A percentile compares a stretch with the other conserved stretches of the same genome.
Conservation (phyloP, 2,888 invertebrate genomes). For the Chrysolina oricalcia region DNA sequence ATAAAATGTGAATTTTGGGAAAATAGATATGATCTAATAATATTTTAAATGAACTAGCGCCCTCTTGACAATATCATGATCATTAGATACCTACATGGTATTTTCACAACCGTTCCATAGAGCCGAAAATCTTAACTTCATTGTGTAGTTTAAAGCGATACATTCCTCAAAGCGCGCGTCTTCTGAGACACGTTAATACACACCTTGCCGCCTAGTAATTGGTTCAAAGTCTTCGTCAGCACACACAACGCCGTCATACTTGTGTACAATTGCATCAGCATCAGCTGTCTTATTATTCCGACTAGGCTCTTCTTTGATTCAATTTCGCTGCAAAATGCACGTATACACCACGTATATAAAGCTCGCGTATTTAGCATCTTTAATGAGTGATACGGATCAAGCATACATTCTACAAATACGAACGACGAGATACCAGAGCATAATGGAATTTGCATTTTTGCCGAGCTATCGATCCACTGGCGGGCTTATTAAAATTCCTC, state of each 20-base stretch:
- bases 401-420: conserved; percentile 27
- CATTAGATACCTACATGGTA: too few relatives aligned
- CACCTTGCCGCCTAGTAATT: background rate
- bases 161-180: background rate
- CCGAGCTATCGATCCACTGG: conserved; percentile 29
- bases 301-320: conserved; percentile 19
- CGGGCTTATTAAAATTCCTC: conserved; percentile 33
- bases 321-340: conserved; percentile 3
- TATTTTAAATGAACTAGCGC: too few relatives aligned
- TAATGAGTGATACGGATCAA: conserved; percentile 27
- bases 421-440: conserved; percentile 24
- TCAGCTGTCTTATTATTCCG: conserved; percentile 1
- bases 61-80: too few relatives aligned
- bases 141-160: background rate
- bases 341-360: conserved; percentile 6
- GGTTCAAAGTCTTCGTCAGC: conserved; percentile 2
- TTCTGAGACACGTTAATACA: background rate
- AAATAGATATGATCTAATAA: too few relatives aligned
- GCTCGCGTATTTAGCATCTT: conserved; percentile 30
- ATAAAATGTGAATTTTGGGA: too few relatives aligned
- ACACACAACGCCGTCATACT: background rate
- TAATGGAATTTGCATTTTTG: conserved; percentile 41
- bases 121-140: background rate
- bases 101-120: too few relatives aligned
- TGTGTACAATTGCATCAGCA: background rate